These are phyloP conservation scores for Ailuropoda melanoleuca DNA, from an alignment of 2,113 vertebrate species.

Conservation along the genomic window DNA sequence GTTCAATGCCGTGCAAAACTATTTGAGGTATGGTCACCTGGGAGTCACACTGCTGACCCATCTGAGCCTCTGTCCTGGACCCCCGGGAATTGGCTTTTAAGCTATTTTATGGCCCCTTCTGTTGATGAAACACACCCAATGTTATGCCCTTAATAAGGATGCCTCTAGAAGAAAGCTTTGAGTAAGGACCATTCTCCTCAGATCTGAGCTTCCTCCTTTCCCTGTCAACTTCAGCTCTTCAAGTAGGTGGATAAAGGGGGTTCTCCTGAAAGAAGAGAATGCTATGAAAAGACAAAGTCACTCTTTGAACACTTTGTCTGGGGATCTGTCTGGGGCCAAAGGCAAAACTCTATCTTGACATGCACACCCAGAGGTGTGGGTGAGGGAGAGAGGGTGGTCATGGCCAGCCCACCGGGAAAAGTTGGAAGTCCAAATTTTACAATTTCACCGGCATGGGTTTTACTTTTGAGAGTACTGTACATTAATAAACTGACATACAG, in stretches of 20 bases:
- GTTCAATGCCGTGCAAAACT: accelerated
- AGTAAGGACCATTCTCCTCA: background rate
- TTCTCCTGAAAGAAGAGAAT: background rate
- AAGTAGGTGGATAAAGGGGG: background rate
- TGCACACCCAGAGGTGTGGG: background rate
- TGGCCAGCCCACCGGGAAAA: background rate
- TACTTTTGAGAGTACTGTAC: background rate
- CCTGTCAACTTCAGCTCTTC: background rate
- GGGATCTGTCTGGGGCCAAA: background rate
- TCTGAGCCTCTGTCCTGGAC: background rate
- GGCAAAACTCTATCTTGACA: background rate
- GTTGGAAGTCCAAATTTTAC: background rate
- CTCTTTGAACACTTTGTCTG: background rate
- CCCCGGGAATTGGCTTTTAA: background rate
- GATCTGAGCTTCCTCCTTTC: too few relatives aligned
- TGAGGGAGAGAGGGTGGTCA: accelerated
- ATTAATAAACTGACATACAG: background rate
- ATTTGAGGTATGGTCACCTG: background rate
- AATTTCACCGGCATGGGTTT: accelerated
- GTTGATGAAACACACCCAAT: background rate
- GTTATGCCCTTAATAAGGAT: background rate
- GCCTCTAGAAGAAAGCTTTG: background rate
- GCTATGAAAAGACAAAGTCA: background rate
- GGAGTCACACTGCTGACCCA: background rate
- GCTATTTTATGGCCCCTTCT: background rate